These are phyloP conservation scores for Trachymyrmex cornetzi DNA, from an alignment of 1,140 invertebrate genomes.

Conservation along the genomic window DNA sequence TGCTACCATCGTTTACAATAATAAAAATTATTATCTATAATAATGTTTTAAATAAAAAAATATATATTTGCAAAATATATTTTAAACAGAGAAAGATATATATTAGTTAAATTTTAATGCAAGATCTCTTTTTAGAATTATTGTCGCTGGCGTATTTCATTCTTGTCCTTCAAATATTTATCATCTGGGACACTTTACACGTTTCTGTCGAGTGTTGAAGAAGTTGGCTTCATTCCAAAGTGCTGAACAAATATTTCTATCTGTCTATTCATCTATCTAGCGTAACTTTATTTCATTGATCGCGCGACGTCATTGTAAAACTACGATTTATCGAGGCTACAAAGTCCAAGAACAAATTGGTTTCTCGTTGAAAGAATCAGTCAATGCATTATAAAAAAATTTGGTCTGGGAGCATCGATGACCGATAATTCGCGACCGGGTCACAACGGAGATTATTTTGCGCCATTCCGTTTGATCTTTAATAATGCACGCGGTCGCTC, in stretches of 20 bases:
- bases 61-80: background rate
- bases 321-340: conserved; percentile 10
- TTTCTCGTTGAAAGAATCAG: conserved; percentile 8
- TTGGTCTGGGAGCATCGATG: background rate
- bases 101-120: background rate
- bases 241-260: conserved; percentile 30
- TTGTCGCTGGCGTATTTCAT: background rate
- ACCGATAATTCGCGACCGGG: conserved; percentile 44
- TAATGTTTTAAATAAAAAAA: background rate
- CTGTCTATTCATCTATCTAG: conserved; percentile 24
- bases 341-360: conserved; percentile 54
- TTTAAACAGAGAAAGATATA: background rate
- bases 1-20: background rate
- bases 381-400: conserved; percentile 4
- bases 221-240: conserved; percentile 25
- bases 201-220: background rate
- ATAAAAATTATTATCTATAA: background rate
- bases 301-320: conserved; percentile 4
- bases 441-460: conserved; percentile 44
- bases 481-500: conserved; percentile 34
- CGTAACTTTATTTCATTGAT: conserved; percentile 14
- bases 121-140: background rate
- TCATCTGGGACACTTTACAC: conserved; percentile 21
- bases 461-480: conserved; percentile 34
- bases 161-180: conserved; percentile 27